These are phyloP conservation scores for Sparus aurata DNA, from an alignment of 2,797 vertebrate genomes.

Conservation along the genomic window DNA sequence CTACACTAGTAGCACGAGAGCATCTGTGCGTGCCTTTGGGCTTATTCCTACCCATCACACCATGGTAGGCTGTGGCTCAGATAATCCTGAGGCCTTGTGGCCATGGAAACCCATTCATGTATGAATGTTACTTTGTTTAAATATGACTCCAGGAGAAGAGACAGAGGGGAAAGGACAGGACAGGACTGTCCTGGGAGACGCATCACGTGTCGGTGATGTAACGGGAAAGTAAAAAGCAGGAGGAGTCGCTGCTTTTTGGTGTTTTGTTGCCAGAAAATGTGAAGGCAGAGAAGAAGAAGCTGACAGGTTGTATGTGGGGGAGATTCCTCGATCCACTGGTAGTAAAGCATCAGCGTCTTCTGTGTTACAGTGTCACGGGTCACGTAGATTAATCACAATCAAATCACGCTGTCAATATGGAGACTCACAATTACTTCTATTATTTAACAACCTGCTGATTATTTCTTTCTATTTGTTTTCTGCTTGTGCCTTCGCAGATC, in stretches of 20 bases:
- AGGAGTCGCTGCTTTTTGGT: conserved; percentile 3
- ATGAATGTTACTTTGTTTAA: conserved; percentile 85
- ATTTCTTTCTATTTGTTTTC: not conserved
- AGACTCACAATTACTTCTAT: not conserved
- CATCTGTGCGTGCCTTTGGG: conserved; percentile 78
- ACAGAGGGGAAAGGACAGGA: conserved; percentile 56
- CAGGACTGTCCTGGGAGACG: conserved; percentile 66
- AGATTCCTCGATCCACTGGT: conserved; percentile 9
- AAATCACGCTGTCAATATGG: not conserved
- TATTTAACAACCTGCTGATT: not conserved
- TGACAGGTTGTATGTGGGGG: conserved; percentile 16
- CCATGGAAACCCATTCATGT: conserved; percentile 83
- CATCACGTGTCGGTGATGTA: conserved; percentile 73
- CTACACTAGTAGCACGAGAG: conserved; percentile 75
- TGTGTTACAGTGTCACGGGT: not conserved
- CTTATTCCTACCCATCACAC: conserved; percentile 78
- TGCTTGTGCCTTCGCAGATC: not conserved
- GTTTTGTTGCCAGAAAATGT: conserved; percentile 31
- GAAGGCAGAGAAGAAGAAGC: not conserved
- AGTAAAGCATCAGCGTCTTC: not conserved
- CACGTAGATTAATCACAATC: not conserved
- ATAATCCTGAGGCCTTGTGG: conserved; percentile 77
- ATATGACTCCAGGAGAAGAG: conserved; percentile 78
- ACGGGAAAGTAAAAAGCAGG: conserved; percentile 39
- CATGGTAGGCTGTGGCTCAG: conserved; percentile 73